Evolutionary conservation across 1,140 invertebrate species (phyloP).

Genomic region (Micrasema longulum): DNA sequence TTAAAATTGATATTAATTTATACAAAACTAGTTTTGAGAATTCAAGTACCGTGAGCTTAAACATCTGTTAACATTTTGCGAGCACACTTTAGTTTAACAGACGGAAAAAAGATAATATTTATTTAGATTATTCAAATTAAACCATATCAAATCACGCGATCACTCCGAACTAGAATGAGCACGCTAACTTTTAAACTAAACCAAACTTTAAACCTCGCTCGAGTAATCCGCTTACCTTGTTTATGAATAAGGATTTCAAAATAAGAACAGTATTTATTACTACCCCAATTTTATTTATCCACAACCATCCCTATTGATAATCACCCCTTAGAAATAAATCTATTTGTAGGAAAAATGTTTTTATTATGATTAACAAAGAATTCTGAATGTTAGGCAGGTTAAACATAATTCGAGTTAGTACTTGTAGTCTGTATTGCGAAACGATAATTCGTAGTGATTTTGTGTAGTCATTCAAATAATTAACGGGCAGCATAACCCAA

Average conservation of each 20-base stretch:
- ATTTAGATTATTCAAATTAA: slow-evolving; percentile 39
- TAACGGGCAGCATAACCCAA: too few species aligned
- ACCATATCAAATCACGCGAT: slow-evolving; percentile 37
- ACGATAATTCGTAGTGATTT: slow-evolving; percentile 2
- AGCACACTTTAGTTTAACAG: slow-evolving; percentile 4
- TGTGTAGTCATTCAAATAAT: background rate
- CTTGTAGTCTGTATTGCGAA: background rate
- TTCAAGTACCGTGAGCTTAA: slow-evolving; percentile 38
- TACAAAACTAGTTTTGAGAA: too few species aligned
- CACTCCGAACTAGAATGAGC: background rate
- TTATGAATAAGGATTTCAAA: slow-evolving; percentile 38
- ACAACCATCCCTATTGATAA: background rate
- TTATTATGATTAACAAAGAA: background rate
- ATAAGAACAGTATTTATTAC: slow-evolving; percentile 41
- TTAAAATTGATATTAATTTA: too few species aligned
- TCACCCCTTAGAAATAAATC: slow-evolving; percentile 17
- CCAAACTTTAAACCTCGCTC: slow-evolving; percentile 38
- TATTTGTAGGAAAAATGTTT: slow-evolving; percentile 14
- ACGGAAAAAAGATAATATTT: slow-evolving; percentile 35
- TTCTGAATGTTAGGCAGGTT: background rate
- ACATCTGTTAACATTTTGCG: slow-evolving; percentile 48
- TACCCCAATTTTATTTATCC: slow-evolving; percentile 7
- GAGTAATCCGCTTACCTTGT: slow-evolving; percentile 44
- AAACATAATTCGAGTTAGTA: slow-evolving; percentile 10
- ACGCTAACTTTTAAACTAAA: slow-evolving; percentile 10